Percentiles rank a stretch among this genome's conserved stretches.
These are phyloP conservation scores for Mus minutoides DNA, from an alignment of 2,797 vertebrate species.

Conservation along the genomic window DNA sequence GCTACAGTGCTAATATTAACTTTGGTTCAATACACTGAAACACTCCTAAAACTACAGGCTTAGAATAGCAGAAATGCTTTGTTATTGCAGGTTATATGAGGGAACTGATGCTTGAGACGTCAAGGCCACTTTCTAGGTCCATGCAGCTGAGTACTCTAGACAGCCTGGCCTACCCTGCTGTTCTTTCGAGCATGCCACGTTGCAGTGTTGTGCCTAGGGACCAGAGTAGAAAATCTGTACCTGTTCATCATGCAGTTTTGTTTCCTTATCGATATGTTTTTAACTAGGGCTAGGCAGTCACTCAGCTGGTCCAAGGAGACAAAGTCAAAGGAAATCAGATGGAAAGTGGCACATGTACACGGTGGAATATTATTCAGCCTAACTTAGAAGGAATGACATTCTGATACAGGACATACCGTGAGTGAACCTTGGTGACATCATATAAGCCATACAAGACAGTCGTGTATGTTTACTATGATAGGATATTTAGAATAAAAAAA, in stretches of 20 bases:
- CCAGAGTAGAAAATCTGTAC: not conserved
- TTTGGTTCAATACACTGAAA: not conserved
- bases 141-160: not conserved
- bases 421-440: not conserved
- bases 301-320: not conserved
- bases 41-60: not conserved
- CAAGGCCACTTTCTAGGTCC: slow-evolving; percentile 3
- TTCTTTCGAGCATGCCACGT: not conserved
- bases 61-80: slow-evolving; percentile 19
- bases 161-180: not conserved
- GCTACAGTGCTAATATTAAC: not conserved
- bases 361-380: too few relatives aligned
- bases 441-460: not conserved
- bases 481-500: not conserved
- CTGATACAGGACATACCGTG: not conserved
- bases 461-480: not conserved
- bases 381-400: not conserved
- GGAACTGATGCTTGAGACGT: not conserved
- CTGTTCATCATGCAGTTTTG: not conserved
- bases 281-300: not conserved
- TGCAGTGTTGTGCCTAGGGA: not conserved
- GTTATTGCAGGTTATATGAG: not conserved
- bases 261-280: not conserved
- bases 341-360: not conserved
- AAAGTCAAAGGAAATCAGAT: not conserved